phyloP scores from a whole-genome alignment of 2,113 vertebrate genomes.

The Marmota monax region DNA sequence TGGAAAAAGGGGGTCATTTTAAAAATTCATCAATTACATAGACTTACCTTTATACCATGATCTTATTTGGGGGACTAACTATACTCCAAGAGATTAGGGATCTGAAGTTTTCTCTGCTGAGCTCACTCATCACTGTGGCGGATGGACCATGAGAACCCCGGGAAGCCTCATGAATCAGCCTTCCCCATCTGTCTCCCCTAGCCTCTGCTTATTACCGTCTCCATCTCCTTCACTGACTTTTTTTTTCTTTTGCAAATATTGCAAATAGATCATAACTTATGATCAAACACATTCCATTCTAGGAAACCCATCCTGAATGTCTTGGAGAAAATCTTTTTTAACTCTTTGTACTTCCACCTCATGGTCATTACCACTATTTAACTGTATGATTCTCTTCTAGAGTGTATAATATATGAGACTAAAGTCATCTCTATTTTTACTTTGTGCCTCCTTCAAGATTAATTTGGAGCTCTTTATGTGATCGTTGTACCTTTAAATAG shows the following conservation, averaged over 20 bases:
- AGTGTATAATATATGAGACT: not conserved
- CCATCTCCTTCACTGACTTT: not conserved
- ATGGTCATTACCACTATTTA: not conserved
- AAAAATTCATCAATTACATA: not conserved
- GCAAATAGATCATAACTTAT: not conserved
- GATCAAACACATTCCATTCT: slow-evolving; percentile 27
- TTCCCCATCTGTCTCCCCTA: not conserved
- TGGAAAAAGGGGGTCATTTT: not conserved
- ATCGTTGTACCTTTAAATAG: not conserved
- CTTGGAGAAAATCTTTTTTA: not conserved
- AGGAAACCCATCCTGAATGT: not conserved
- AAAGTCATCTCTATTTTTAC: not conserved
- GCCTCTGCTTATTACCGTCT: not conserved
- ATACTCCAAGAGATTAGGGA: slow-evolving; percentile 49
- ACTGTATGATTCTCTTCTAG: not conserved
- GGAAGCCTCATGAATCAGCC: slow-evolving; percentile 52
- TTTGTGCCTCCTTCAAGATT: not conserved
- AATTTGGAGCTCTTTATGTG: not conserved
- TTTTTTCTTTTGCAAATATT: slow-evolving; percentile 47
- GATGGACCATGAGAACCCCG: slow-evolving; percentile 31
- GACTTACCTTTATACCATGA: slow-evolving; percentile 15
- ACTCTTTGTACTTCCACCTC: not conserved
- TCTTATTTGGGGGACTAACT: slow-evolving; percentile 50
- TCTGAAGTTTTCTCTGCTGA: slow-evolving; percentile 39
- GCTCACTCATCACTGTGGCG: slow-evolving; percentile 7